Base-by-base conservation (phyloP, 2,113 vertebrate species). In the Amphiprion percula region DNA sequence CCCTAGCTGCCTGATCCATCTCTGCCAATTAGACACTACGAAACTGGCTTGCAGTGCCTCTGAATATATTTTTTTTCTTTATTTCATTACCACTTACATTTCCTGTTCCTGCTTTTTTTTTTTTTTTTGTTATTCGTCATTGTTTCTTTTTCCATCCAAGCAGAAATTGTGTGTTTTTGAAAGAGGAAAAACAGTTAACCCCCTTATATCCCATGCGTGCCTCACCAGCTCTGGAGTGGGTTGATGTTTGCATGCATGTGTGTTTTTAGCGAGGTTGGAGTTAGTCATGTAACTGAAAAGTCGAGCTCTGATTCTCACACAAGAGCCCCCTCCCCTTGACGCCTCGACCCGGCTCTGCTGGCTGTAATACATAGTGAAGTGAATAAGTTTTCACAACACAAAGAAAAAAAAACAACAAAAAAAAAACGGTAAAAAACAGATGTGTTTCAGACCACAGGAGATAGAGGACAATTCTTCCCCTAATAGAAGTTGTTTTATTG, bases 41-140 rank as follows among this genome's bases (percentile, higher is more conserved):
- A 91, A 95, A 95, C 94, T 92, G 87, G 95, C 95, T 95, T 94
- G 95, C 90, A 91, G 95, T 96, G 96, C 96, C 93, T 95, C 91
- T 92, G 83, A 96, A 93, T 93, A 93, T 93, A 87, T 93, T 78
- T 71, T 78, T 81, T 75, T 78, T 88, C 67, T 74, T 77, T 73
- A 74, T 84, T 76, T 88, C 82, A 74, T 75, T 78, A 77, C 74
- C 74, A 89, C 81, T 85, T 81, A 83, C 86, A 86, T 86, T 85
- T 90, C 82, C 85, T 91, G 90, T 89, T 94, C 86, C 85, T 89
- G 90, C 86, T 94, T 94, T 89, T 90, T 92, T 85, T 69, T 87
- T 88, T 94, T 94, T 94, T 89, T 91, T 82, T 58, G 86, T 87
- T 84, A 75, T 85, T 92, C 77, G 26, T 77, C 66, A 68, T 85